Conservation (phyloP, 2,888 invertebrate species). For the Gonocerus acuteangulatus region DNA sequence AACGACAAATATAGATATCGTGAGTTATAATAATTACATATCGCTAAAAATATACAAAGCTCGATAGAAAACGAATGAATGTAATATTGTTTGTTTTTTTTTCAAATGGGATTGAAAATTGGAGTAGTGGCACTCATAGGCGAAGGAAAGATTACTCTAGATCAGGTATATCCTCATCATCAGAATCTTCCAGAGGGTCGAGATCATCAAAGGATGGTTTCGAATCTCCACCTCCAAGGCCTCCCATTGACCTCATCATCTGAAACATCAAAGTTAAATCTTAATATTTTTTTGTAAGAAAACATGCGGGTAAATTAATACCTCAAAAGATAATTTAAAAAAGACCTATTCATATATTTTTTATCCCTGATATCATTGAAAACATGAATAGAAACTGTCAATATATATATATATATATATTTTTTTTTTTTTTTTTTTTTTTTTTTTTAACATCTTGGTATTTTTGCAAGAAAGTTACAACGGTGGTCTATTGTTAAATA, state of each 20-base stretch:
- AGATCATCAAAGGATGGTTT: conserved; percentile 70
- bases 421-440: too few species aligned
- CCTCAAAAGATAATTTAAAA: too few species aligned
- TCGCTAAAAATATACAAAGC: conserved; percentile 27
- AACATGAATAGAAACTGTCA: conserved; percentile 29
- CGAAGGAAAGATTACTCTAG: conserved; percentile 13
- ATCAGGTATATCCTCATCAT: conserved; percentile 58
- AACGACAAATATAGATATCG: conserved; percentile 1
- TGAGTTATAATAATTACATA: conserved; percentile 17
- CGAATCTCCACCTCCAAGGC: conserved; percentile 50
- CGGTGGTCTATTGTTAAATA: too few species aligned
- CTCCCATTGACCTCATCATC: conserved; percentile 69
- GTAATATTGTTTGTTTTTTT: conserved; percentile 10
- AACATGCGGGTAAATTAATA: not conserved
- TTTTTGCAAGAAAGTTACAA: too few species aligned
- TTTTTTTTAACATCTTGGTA: too few species aligned
- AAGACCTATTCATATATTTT: too few species aligned
- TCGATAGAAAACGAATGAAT: conserved; percentile 24
- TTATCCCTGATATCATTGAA: too few species aligned
- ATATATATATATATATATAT: too few species aligned
- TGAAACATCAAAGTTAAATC: conserved; percentile 38
- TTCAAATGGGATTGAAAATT: not conserved
- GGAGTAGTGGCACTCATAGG: conserved; percentile 1
- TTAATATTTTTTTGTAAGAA: too few species aligned
- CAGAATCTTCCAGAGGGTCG: conserved; percentile 61